Base-by-base conservation (phyloP, 2,888 invertebrate species). In the Ennomos fuscantarius region DNA sequence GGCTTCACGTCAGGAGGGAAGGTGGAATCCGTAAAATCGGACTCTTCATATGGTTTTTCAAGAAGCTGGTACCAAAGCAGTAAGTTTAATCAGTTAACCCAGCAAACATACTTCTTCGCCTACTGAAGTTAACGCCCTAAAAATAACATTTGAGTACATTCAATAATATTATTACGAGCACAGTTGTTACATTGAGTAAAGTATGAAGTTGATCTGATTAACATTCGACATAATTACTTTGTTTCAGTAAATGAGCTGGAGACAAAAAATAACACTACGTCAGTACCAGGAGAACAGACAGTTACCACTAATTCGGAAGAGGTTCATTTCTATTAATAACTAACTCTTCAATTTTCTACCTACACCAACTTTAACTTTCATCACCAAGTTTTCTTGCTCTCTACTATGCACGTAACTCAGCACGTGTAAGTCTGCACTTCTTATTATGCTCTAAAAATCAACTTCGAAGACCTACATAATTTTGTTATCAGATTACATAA, bases 211-310 rank as follows among this genome's bases (percentile, higher is more conserved):
- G 8, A 1, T 6, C 37, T 24, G 15, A 11, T 47, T 11, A 46
- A 47, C 8, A 11, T 32, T 2, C 9, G 11, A 36, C 9, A 3
- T 34, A 33, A 31, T 43, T 49, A 56, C 46, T 57, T 63, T 69
- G 55, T 93, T 92, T 69, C 87, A 94, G 94, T 94, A 74, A 94
- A 94, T 73, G 93, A 93, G 71, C 80, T 94, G 73, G 92, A 93
- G 76, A 90, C 68, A 70, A 85, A 73, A 72, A 88, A 55, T 73
- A 90, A 73, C 73, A 86, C 68, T 81, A 89, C 86, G 65, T 72
- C 79, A 73, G 92, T 64, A 86, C 90, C 93, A 56, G 88, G 86
- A 64, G 92, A 65, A 65, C 77, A 76, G 59, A 79, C 69, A 69
- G 70, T 65, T 70, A 67, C 70, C 53, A 76, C 74, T 78, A 78